phyloP scores from a whole-genome alignment of 1,140 invertebrate species.

The Drosophila bifasciata region DNA sequence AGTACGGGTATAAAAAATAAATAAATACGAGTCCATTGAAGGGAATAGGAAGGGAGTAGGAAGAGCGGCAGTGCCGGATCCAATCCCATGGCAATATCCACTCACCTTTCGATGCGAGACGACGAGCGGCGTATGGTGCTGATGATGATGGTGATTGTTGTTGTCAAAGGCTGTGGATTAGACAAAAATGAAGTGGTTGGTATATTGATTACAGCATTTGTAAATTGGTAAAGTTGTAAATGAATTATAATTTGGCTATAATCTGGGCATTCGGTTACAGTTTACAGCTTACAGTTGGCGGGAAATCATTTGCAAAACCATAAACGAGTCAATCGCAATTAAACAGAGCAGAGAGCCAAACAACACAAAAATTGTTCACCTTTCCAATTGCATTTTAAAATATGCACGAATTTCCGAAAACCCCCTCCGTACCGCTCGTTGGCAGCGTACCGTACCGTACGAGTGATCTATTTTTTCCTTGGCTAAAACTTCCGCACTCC shows the following conservation, averaged over 20 bases:
- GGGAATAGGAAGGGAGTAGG: not conserved
- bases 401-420: constrained; percentile 58
- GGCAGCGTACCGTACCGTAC: not conserved
- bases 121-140: constrained; percentile 58
- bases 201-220: constrained; percentile 7
- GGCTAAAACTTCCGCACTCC: constrained; percentile 69
- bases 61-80: no score
- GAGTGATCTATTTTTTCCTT: constrained; percentile 29
- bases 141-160: constrained; percentile 51
- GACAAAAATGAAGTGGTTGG: constrained; percentile 27
- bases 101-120: constrained; percentile 75
- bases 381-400: constrained; percentile 74
- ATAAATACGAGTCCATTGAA: constrained; percentile 11
- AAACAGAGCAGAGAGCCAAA: constrained; percentile 39
- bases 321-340: constrained; percentile 60
- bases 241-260: constrained; percentile 1
- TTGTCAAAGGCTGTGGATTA: constrained; percentile 67
- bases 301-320: constrained; percentile 24
- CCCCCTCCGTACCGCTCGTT: constrained; percentile 1
- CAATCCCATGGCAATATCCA: not conserved
- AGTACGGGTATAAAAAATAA: no score
- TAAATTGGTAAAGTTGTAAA: constrained; percentile 22
- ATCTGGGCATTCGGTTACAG: constrained; percentile 26
- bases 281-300: constrained; percentile 5
- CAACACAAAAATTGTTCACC: constrained; percentile 63